Conservation (phyloP, 2,888 invertebrate species). For the Cephalotes varians region DNA sequence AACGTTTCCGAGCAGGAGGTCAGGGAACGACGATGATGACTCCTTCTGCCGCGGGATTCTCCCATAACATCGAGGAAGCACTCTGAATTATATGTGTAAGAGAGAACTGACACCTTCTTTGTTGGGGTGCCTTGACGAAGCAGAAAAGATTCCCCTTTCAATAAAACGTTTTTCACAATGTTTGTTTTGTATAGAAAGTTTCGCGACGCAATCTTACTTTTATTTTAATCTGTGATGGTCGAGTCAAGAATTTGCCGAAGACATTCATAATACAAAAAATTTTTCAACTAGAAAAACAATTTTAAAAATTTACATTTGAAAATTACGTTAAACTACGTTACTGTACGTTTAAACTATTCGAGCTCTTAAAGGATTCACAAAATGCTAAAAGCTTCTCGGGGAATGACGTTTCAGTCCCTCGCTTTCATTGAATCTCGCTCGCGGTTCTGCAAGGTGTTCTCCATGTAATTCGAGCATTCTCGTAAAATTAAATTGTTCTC, state of each 20-base stretch:
- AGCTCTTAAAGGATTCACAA: slow-evolving; percentile 58
- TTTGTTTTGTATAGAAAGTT: not conserved
- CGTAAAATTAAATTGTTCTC: slow-evolving; percentile 73
- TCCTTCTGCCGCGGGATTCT: slow-evolving; percentile 66
- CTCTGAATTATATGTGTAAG: slow-evolving; percentile 32
- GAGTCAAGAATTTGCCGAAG: not conserved
- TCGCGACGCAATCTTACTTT: not conserved
- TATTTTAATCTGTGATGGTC: not conserved
- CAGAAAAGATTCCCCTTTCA: slow-evolving; percentile 60
- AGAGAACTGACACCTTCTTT: slow-evolving; percentile 63
- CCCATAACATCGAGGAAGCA: slow-evolving; percentile 51
- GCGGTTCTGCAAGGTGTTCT: slow-evolving; percentile 70
- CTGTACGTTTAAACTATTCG: slow-evolving; percentile 44
- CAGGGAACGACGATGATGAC: slow-evolving; percentile 68
- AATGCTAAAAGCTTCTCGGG: slow-evolving; percentile 54
- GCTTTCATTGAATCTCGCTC: slow-evolving; percentile 51
- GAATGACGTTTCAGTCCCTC: slow-evolving; percentile 52
- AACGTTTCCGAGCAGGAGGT: slow-evolving; percentile 70
- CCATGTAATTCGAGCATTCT: slow-evolving; percentile 72
- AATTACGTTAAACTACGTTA: too few species aligned
- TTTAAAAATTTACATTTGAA: not conserved
- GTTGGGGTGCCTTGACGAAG: slow-evolving; percentile 40
- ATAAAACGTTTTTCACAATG: not conserved
- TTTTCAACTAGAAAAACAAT: slow-evolving; percentile 5
- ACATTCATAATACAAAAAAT: not conserved